phyloP scores from a whole-genome alignment of 2,113 vertebrate genomes.

The Muscicapa adusta region DNA sequence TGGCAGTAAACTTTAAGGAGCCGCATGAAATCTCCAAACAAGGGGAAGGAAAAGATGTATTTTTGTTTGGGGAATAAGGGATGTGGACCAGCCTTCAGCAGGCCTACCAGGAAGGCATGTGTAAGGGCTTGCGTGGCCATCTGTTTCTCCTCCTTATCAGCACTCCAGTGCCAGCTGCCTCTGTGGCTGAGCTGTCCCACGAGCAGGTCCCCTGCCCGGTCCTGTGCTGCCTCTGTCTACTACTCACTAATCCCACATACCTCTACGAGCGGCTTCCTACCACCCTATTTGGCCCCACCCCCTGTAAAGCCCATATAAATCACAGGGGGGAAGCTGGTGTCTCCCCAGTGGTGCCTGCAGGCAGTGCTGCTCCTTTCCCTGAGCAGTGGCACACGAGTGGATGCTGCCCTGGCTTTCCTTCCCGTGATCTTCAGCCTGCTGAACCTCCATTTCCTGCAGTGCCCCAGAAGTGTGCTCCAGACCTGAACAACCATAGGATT shows the following conservation, averaged over 20 bases:
- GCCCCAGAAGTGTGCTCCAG: accelerated
- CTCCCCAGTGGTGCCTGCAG: not conserved
- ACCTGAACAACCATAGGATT: not conserved
- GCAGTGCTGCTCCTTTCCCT: not conserved
- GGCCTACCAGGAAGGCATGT: constrained; percentile 50
- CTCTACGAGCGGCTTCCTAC: not conserved
- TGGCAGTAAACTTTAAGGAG: constrained; percentile 7
- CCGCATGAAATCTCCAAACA: constrained; percentile 17
- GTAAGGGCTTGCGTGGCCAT: constrained; percentile 51
- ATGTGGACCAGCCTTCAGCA: constrained; percentile 47
- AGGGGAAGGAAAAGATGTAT: constrained; percentile 5
- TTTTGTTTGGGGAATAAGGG: constrained; percentile 38
- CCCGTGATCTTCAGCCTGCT: accelerated
- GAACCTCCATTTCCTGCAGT: not conserved
- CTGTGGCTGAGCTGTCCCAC: constrained; percentile 23
- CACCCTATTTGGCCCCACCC: not conserved
- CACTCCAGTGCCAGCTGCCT: constrained; percentile 38
- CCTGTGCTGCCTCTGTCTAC: not conserved
- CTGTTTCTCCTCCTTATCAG: constrained; percentile 59
- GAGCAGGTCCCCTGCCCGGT: not conserved
- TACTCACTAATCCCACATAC: not conserved
- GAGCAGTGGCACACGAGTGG: accelerated
- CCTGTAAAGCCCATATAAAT: not conserved
- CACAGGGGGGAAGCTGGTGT: not conserved
- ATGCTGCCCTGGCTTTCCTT: not conserved